Evolutionary conservation across 2,113 vertebrate species (phyloP), one percentile per base, ranked within the genome.

Genomic region (Smithornis capensis): DNA sequence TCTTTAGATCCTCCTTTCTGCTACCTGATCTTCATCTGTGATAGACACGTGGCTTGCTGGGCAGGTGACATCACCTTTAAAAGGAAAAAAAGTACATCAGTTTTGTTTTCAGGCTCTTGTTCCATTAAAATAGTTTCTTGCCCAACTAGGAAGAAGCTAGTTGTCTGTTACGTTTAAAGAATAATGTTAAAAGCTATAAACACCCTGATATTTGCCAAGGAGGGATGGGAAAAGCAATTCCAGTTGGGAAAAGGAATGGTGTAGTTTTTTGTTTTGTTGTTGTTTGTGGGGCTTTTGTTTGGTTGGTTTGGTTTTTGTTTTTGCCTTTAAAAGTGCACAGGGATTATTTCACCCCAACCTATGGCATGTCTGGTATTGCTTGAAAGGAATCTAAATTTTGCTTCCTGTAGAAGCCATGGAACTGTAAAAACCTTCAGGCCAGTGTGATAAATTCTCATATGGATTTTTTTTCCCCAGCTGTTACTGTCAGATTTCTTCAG

Each of bases 11-110:
- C 76, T 95, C 33, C 79, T 89, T 56, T 94, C 85, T 1, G 6
- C 50, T 9, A 29, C 24, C 2, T 96, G 87, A 5, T 93, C 71
- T 60, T 97, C 96, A 2, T 59, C 83, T 4, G 89, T 89, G 35
- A 13, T 40, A 40, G 10, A 40, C 40, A 40, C 4, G 3, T 8
- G 6, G 79, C 74, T 92, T 96, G 65, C 78, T 95, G 95, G 52
- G 75, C 50, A 14, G 97, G 95, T 13, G 92, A 87, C 96, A 98
- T 98, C 33, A 96, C 92, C 98, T 98, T 96, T 15, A 90, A 74
- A 84, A 82, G 62, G 19, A 28, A 44, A 18, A 65, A 19, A 40
- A 53, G 6, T 14, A 35, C 45, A 74, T 45, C 38, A 45, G 9
- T 37, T 57, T 69, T 57, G 18, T 33, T 81, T 93, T 65, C 37